Percentiles rank a stretch among this genome's conserved stretches.
phyloP scores from a whole-genome alignment of 2,113 vertebrate genomes.

The Acinonyx jubatus region DNA sequence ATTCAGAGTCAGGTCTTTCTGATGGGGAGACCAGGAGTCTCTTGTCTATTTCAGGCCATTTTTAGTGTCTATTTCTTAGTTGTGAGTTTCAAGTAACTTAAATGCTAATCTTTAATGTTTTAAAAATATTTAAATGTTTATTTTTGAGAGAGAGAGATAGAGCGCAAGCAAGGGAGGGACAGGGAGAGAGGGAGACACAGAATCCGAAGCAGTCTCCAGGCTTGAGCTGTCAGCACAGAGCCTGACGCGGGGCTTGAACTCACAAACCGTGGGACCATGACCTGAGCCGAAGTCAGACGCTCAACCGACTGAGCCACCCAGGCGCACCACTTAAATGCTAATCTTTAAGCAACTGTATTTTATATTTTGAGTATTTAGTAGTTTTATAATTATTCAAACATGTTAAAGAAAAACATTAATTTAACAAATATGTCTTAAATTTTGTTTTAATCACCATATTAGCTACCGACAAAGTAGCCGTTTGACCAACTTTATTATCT shows the following conservation, averaged over 20 bases:
- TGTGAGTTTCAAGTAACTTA: not conserved
- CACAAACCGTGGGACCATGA: too few relatives aligned
- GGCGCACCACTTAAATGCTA: not conserved
- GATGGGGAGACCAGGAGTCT: rapidly evolving
- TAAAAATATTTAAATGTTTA: too few relatives aligned
- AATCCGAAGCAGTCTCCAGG: too few relatives aligned
- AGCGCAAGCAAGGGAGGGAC: too few relatives aligned
- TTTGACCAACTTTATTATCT: not conserved
- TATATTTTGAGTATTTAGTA: not conserved
- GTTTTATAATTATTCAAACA: not conserved
- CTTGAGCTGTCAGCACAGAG: too few relatives aligned
- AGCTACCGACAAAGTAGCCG: not conserved
- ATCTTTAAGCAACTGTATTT: not conserved
- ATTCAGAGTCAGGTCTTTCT: not conserved
- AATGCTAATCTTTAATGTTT: not conserved
- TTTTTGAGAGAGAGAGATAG: too few relatives aligned
- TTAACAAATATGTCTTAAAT: not conserved
- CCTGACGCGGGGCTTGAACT: too few relatives aligned
- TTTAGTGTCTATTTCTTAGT: not conserved
- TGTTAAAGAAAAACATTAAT: not conserved
- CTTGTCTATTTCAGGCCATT: not conserved
- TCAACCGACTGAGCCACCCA: too few relatives aligned
- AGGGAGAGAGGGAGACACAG: too few relatives aligned
- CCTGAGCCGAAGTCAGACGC: too few relatives aligned
- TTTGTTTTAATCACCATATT: not conserved